A percentile compares a stretch with the other conserved stretches of the same genome.
phyloP scores from a whole-genome alignment of 2,797 vertebrate species.

The Spea hammondii region DNA sequence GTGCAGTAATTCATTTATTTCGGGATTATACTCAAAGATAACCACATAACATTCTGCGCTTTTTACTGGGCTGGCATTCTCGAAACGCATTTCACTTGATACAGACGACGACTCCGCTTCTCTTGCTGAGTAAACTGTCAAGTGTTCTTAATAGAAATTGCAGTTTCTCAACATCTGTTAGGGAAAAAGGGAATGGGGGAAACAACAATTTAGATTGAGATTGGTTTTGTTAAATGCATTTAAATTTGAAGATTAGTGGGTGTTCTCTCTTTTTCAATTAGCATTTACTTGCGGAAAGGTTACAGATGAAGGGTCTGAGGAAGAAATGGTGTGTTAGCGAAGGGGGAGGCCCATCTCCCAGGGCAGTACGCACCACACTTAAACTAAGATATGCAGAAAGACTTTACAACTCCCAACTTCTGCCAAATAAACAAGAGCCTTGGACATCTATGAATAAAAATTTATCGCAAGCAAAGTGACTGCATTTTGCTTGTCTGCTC shows the following conservation, averaged over 20 bases:
- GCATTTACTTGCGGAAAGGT: conserved; percentile 81
- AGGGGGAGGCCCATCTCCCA: conserved; percentile 55
- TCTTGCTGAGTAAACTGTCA: conserved; percentile 79
- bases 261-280: conserved; percentile 85
- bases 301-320: conserved; percentile 75
- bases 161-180: conserved; percentile 80
- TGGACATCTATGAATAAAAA: conserved; percentile 53
- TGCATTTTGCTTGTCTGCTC: conserved; percentile 55
- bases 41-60: conserved; percentile 70
- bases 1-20: conserved; percentile 68
- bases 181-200: conserved; percentile 75
- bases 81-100: conserved; percentile 76
- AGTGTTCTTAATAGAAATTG: conserved; percentile 82
- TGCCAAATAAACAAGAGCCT: conserved; percentile 46
- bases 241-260: conserved; percentile 84
- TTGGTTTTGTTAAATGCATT: conserved; percentile 87
- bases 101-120: conserved; percentile 70
- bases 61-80: conserved; percentile 71
- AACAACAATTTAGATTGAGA: conserved; percentile 81
- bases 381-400: conserved; percentile 59
- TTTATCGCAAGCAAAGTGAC: conserved; percentile 41
- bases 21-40: conserved; percentile 76
- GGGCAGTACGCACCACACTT: conserved; percentile 62
- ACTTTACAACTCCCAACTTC: conserved; percentile 57
- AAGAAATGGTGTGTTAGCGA: conserved; percentile 55